These are phyloP conservation scores for Hirtodrosophila trivittata DNA, from an alignment of 2,888 invertebrate species.

Conservation along the genomic window DNA sequence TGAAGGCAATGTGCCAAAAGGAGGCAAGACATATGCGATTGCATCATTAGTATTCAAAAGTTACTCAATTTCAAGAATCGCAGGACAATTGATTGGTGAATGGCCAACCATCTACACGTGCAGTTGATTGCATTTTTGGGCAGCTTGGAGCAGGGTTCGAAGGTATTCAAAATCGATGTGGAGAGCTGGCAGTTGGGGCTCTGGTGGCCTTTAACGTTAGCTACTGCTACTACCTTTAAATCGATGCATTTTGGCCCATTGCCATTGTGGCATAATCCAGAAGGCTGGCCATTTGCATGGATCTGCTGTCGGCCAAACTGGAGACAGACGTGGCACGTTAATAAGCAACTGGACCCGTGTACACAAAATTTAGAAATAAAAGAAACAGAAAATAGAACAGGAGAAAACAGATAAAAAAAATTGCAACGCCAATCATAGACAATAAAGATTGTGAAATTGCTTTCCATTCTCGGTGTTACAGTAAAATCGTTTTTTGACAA, in stretches of 20 bases:
- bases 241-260: not conserved
- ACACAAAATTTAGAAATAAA: not conserved
- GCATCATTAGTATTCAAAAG: conserved; percentile 1
- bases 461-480: conserved; percentile 11
- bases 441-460: conserved; percentile 47
- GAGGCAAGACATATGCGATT: not conserved
- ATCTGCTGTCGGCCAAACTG: not conserved
- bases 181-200: not conserved
- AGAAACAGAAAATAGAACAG: not conserved
- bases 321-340: conserved; percentile 2
- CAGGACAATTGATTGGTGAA: not conserved
- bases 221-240: not conserved
- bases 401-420: not conserved
- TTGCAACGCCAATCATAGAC: conserved; percentile 32
- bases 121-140: conserved; percentile 21
- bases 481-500: conserved; percentile 24
- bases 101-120: conserved; percentile 9
- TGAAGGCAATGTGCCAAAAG: not conserved
- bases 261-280: not conserved
- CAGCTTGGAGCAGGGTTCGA: not conserved
- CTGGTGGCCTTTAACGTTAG: not conserved
- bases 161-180: not conserved
- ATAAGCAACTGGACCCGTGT: conserved; percentile 3
- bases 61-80: conserved; percentile 1
- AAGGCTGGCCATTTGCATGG: not conserved